Evolutionary conservation across 2,888 invertebrate genomes (phyloP).

Genomic region (Silvanus unidentatus): DNA sequence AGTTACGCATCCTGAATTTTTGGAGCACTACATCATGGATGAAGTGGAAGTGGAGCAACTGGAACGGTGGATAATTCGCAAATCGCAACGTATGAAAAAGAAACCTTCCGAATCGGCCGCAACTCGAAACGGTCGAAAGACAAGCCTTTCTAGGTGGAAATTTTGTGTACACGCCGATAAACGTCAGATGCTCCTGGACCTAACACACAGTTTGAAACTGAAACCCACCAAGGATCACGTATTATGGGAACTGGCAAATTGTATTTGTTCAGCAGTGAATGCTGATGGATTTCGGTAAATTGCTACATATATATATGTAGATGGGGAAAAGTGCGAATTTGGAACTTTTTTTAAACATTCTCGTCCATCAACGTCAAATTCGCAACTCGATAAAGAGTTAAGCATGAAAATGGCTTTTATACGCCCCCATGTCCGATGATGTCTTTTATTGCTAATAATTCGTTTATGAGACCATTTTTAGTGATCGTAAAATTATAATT

Average conservation of each 20-base stretch:
- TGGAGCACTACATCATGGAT: conserved; percentile 60
- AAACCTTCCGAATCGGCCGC: conserved; percentile 32
- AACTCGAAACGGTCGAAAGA: conserved; percentile 45
- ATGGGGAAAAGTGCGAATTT: neutral
- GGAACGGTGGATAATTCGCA: conserved; percentile 60
- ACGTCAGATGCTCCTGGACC: conserved; percentile 56
- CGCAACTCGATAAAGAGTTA: no score
- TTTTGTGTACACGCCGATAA: conserved; percentile 61
- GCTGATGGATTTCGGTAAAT: conserved; percentile 54
- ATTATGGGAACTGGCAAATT: conserved; percentile 60
- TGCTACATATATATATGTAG: neutral
- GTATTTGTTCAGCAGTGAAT: conserved; percentile 59
- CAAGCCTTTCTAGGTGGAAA: conserved; percentile 52
- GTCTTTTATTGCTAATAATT: no score
- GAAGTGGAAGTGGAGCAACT: conserved; percentile 58
- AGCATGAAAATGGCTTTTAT: no score
- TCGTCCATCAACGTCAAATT: no score
- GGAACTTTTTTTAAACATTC: no score
- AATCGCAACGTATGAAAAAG: conserved; percentile 50
- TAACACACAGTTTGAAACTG: conserved; percentile 57
- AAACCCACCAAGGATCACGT: conserved; percentile 59
- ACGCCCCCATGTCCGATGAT: no score
- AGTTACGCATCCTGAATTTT: conserved; percentile 56
- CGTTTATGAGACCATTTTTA: no score
- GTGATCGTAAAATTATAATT: no score